Evolutionary conservation across 2,888 invertebrate species (phyloP), one percentile per base, ranked within the genome.

Genomic region (Acholoe squamosa): DNA sequence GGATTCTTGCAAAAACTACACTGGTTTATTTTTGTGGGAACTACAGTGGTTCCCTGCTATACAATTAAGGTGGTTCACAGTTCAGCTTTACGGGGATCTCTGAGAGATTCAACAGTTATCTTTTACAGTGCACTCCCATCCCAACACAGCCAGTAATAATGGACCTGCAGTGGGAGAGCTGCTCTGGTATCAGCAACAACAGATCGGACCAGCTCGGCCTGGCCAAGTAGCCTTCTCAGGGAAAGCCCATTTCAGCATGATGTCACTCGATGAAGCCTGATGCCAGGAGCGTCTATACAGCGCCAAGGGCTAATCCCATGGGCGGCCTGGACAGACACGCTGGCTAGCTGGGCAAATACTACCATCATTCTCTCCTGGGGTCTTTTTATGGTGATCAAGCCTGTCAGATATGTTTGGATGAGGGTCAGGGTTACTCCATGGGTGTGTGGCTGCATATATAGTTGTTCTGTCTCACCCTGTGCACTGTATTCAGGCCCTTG

Each of bases 341-440:
- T 14, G 84, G 84, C 33, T 84, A n/a, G 43, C 43, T 25, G 43
- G 84, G 34, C 43, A 84, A 34, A 84, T 77, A 43, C 84, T 51
- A 84, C 84, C 51, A 84, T 43, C 84, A 84, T 84, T 84, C 84
- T 84, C 43, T 84, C 14, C 10, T 12, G 1, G 28, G n/a, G 84
- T 19, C 25, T 84, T 84, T 84, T 84, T 84, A 84, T 84, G 34
- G 16, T 84, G 84, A 43, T 43, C 43, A 43, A 43, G 43, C 1
- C 84, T 51, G 84, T 84, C 51, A 22, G 43, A 33, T 84, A 43
- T 84, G 84, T 84, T 33, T 43, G 34, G 43, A 25, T 10, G 51
- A 19, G 43, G 84, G 84, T 84, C 84, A 84, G 43, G 22, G 34
- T 43, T 84, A 84, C 84, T 34, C 84, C 19, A 14, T 16, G 84